Evolutionary conservation across 2,888 invertebrate genomes (phyloP).

Genomic region (Catocala fraxini): DNA sequence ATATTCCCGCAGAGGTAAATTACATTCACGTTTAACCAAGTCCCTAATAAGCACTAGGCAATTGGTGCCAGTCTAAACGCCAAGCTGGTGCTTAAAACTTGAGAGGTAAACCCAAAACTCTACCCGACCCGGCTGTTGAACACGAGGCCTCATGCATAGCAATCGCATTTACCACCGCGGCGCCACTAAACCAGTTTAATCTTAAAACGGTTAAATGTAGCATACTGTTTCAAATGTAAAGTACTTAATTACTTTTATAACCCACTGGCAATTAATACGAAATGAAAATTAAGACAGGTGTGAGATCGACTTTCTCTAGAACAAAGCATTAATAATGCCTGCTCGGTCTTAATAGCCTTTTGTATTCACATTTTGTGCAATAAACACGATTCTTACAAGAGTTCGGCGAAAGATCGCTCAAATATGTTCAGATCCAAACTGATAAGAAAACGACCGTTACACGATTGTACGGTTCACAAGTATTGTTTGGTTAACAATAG

Average conservation of each 20-base stretch:
- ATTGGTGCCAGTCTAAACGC: too few relatives aligned
- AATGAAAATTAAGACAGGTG: slow-evolving; percentile 44
- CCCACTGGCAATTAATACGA: slow-evolving; percentile 24
- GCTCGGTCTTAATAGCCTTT: slow-evolving; percentile 51
- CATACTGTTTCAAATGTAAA: not conserved
- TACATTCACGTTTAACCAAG: too few relatives aligned
- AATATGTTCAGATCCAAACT: slow-evolving; percentile 5
- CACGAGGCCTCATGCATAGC: too few relatives aligned
- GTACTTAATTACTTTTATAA: slow-evolving; percentile 12
- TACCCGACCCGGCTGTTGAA: too few relatives aligned
- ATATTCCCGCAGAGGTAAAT: too few relatives aligned
- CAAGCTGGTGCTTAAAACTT: too few relatives aligned
- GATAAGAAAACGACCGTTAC: slow-evolving; percentile 45
- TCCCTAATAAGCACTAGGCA: too few relatives aligned
- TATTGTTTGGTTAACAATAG: slow-evolving; percentile 41
- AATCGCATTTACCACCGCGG: too few relatives aligned
- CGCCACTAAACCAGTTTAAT: too few relatives aligned
- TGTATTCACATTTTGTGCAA: slow-evolving; percentile 49
- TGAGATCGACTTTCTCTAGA: slow-evolving; percentile 62
- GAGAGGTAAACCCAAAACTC: too few relatives aligned
- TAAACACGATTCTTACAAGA: slow-evolving; percentile 25
- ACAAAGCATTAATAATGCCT: slow-evolving; percentile 56
- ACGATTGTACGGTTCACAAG: slow-evolving; percentile 34
- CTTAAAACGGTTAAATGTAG: not conserved
- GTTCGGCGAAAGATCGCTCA: slow-evolving; percentile 32